phyloP scores from a whole-genome alignment of 2,113 vertebrate species.

The human (Homo sapiens) region GRCh38 chr1:212835001-212835500 shows the following conservation, averaged over 20 bases:
- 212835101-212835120: background rate
- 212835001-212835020: background rate
- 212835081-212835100: background rate
- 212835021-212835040: background rate
- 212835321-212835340: too few relatives aligned
- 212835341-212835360: too few relatives aligned
- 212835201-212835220: background rate
- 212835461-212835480: too few relatives aligned
- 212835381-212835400: too few relatives aligned
- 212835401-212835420: too few relatives aligned
- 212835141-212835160: background rate
- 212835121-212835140: background rate
- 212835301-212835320: too few relatives aligned
- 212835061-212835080: background rate
- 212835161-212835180: background rate
- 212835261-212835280: too few relatives aligned
- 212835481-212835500: too few relatives aligned
- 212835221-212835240: background rate
- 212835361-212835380: too few relatives aligned
- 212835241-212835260: background rate
- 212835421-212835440: too few relatives aligned
- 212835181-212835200: background rate
- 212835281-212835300: too few relatives aligned
- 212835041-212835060: background rate
- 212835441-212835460: too few relatives aligned